phyloP scores from a whole-genome alignment of 2,888 invertebrate species.

The Drosophila helvetica region DNA sequence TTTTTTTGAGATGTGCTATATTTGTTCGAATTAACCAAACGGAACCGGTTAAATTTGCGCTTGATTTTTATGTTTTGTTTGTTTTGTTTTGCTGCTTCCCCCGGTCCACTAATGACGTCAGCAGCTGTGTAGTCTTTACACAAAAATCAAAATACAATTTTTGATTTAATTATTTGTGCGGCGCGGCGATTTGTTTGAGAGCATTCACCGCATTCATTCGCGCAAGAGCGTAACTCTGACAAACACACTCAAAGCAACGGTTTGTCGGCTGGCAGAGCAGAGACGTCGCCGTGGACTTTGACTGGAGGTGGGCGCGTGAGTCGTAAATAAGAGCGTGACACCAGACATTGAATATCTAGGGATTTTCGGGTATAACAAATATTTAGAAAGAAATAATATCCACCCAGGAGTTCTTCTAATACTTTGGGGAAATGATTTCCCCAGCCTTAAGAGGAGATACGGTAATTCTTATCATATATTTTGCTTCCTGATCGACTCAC shows the following conservation, averaged over 20 bases:
- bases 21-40: conserved; percentile 42
- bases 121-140: conserved; percentile 17
- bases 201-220: conserved; percentile 26
- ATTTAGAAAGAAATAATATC: background rate
- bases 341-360: background rate
- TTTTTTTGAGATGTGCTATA: conserved; percentile 13
- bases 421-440: background rate
- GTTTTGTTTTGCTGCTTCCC: conserved; percentile 9
- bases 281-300: background rate
- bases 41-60: conserved; percentile 54
- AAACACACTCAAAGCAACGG: background rate
- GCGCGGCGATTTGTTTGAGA: conserved; percentile 39
- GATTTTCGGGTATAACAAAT: too few species aligned
- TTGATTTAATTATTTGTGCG: conserved; percentile 46
- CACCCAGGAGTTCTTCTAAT: too few species aligned
- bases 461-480: background rate
- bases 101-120: conserved; percentile 15
- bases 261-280: background rate
- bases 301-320: conserved; percentile 8
- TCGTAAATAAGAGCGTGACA: background rate
- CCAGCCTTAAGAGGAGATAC: background rate
- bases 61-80: conserved; percentile 18
- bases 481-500: conserved; percentile 6
- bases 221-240: conserved; percentile 16
- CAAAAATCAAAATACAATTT: conserved; percentile 30